These are phyloP conservation scores for Stichopus horrens DNA, from an alignment of 53 echinoderm and acorn worm species.

Conservation along the genomic window DNA sequence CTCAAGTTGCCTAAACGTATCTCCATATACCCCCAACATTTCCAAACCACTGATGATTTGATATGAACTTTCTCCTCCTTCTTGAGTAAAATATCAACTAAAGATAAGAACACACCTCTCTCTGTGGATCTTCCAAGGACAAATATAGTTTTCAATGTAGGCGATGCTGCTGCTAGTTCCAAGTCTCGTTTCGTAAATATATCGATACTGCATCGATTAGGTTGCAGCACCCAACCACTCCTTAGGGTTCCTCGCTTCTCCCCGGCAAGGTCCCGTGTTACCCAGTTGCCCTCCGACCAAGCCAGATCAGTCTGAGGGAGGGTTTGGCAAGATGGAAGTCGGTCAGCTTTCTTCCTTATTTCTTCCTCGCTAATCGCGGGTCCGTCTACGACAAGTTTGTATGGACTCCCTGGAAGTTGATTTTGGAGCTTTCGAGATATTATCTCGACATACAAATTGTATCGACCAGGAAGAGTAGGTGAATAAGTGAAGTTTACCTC, in stretches of 20 bases:
- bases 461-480: background rate
- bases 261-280: background rate
- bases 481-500: background rate
- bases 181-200: background rate
- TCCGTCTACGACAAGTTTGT: background rate
- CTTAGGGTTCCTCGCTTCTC: conserved; percentile 1
- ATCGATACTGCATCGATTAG: conserved; percentile 13
- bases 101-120: conserved; percentile 5
- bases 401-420: conserved; percentile 21
- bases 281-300: conserved; percentile 4
- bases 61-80: background rate
- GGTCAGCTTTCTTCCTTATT: background rate
- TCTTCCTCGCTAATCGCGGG: too few relatives aligned
- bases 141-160: background rate
- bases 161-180: conserved; percentile 1
- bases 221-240: conserved; percentile 24
- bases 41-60: background rate
- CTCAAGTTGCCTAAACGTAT: background rate
- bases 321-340: background rate
- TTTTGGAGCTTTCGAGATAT: background rate
- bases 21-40: conserved; percentile 26
- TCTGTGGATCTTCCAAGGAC: conserved; percentile 27
- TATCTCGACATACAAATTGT: background rate
- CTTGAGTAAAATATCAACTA: background rate
- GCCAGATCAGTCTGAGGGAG: background rate